A percentile compares a stretch with the other conserved stretches of the same genome.
Evolutionary conservation across 2,888 invertebrate species (phyloP).

Genomic region (Phymatocera aterrima): DNA sequence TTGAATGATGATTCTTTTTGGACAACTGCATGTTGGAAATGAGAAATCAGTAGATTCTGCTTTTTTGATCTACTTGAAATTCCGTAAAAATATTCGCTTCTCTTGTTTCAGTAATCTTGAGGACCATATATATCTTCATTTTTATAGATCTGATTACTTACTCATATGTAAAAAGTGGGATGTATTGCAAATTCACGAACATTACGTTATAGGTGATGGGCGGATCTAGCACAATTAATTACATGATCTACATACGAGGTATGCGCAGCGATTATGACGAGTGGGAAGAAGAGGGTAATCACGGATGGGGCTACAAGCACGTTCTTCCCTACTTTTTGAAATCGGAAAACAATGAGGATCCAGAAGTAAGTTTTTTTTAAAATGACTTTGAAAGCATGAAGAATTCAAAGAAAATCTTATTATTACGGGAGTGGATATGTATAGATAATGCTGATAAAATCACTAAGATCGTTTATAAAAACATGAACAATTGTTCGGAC

Average conservation of each 20-base stretch:
- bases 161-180: background rate
- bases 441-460: background rate
- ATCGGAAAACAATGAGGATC: conserved; percentile 74
- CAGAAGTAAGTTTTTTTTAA: conserved; percentile 57
- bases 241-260: conserved; percentile 80
- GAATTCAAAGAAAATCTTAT: no score
- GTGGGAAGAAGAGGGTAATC: conserved; percentile 77
- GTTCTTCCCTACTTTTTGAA: conserved; percentile 76
- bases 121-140: background rate
- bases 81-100: background rate
- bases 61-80: no score
- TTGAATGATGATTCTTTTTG: background rate
- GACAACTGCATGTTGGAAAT: background rate
- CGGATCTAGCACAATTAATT: conserved; percentile 80
- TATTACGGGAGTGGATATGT: no score
- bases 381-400: background rate
- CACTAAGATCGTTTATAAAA: background rate
- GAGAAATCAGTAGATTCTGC: background rate
- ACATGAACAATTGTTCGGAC: background rate
- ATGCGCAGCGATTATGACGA: conserved; percentile 77
- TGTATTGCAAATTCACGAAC: background rate
- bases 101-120: background rate
- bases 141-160: background rate
- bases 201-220: conserved; percentile 74
- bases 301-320: conserved; percentile 77